A percentile compares a stretch with the other conserved stretches of the same genome.
These are phyloP conservation scores for Glareola pratincola DNA, from an alignment of 2,113 vertebrate species.

Conservation along the genomic window DNA sequence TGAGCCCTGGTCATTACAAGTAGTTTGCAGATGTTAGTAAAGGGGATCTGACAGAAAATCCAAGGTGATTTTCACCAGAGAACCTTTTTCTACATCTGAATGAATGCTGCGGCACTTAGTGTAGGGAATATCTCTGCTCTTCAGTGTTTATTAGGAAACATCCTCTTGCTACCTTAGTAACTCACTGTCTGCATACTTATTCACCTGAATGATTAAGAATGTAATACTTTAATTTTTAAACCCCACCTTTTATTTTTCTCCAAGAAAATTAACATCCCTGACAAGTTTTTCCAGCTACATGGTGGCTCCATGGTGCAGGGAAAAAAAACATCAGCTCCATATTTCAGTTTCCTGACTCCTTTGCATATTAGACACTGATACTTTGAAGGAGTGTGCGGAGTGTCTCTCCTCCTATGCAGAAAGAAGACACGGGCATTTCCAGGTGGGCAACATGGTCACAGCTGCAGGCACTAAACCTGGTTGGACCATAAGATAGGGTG, in stretches of 20 bases:
- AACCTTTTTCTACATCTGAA: neutral
- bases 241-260: neutral
- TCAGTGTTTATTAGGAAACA: neutral
- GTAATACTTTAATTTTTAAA: neutral
- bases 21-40: neutral
- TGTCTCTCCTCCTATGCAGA: neutral
- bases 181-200: neutral
- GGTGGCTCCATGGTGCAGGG: rapidly evolving
- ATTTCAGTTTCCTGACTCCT: neutral
- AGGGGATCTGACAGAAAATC: neutral
- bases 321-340: neutral
- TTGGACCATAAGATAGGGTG: neutral
- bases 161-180: neutral
- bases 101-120: neutral
- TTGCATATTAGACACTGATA: neutral
- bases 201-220: neutral
- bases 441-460: neutral
- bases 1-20: neutral
- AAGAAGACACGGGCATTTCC: neutral
- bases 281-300: neutral
- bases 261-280: neutral
- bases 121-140: neutral
- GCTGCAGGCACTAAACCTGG: neutral
- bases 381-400: neutral
- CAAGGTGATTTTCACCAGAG: neutral